Percentiles rank a stretch among this genome's conserved stretches.
These are phyloP conservation scores for Myotis myotis DNA, from an alignment of 2,797 vertebrate genomes.

Conservation along the genomic window DNA sequence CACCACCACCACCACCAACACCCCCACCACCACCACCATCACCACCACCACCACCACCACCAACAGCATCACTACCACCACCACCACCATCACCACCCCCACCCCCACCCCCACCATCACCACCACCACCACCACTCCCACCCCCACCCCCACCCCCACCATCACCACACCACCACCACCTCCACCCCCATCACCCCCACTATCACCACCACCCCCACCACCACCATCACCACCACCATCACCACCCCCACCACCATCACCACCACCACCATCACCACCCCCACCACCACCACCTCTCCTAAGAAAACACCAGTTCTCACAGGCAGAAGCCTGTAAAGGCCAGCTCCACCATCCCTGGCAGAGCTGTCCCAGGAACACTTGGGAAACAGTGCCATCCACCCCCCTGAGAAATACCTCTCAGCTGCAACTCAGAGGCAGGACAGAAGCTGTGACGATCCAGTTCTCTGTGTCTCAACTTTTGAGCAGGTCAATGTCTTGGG, in stretches of 20 bases:
- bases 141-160: too few species aligned
- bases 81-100: background rate
- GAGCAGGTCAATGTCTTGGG: background rate
- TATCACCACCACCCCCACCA: background rate
- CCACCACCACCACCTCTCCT: too few species aligned
- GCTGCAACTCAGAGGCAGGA: background rate
- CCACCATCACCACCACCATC: too few species aligned
- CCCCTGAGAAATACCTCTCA: background rate
- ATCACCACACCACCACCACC: too few species aligned
- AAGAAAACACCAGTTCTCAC: background rate
- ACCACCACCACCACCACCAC: too few species aligned
- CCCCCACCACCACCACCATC: too few species aligned
- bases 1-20: too few species aligned
- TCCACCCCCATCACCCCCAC: background rate
- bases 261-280: too few species aligned
- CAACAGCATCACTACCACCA: background rate
- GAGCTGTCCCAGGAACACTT: background rate
- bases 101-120: background rate
- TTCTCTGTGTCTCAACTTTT: background rate
- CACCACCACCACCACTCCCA: too few species aligned
- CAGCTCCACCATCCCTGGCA: background rate
- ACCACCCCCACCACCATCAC: too few species aligned
- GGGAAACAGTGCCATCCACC: background rate
- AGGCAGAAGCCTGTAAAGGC: background rate
- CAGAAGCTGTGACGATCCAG: background rate